Evolutionary conservation across 1,140 invertebrate species (phyloP).

Genomic region (Gryon sp.): DNA sequence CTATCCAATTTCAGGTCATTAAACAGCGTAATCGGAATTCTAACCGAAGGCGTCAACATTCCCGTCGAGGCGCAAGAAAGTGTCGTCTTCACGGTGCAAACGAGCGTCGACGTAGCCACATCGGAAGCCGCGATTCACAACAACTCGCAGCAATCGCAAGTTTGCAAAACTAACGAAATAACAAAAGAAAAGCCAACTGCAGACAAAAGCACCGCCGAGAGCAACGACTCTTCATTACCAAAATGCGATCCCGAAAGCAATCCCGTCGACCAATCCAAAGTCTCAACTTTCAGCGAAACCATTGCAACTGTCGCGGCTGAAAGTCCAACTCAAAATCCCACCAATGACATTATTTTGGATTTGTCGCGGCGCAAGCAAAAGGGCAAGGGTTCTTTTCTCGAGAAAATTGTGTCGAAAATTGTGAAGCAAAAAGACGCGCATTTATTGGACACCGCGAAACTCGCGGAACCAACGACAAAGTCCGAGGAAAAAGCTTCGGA

Average conservation of each 20-base stretch:
- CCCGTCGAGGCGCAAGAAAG: constrained; percentile 72
- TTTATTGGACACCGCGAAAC: constrained; percentile 25
- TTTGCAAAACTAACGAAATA: not conserved
- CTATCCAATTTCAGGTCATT: no score
- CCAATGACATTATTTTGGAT: constrained; percentile 77
- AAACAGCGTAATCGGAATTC: constrained; percentile 76
- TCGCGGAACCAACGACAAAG: constrained; percentile 59
- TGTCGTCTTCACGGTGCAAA: constrained; percentile 73
- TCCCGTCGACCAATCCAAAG: constrained; percentile 24
- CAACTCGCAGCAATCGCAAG: constrained; percentile 35
- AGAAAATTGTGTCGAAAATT: constrained; percentile 77
- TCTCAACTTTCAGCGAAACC: not conserved
- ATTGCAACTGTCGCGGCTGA: no score
- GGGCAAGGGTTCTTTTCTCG: constrained; percentile 52
- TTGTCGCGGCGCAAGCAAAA: constrained; percentile 69
- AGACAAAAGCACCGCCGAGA: not conserved
- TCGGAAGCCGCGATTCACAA: constrained; percentile 54
- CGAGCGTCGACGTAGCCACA: constrained; percentile 60
- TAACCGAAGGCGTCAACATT: constrained; percentile 77
- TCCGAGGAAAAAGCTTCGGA: constrained; percentile 30
- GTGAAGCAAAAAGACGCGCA: constrained; percentile 76
- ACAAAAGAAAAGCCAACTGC: not conserved
- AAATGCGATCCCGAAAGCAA: no score
- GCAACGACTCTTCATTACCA: no score
- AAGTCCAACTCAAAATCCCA: no score